A percentile compares a stretch with the other conserved stretches of the same genome.
phyloP scores from a whole-genome alignment of 2,888 invertebrate species.

The Synanthedon andrenaeformis region DNA sequence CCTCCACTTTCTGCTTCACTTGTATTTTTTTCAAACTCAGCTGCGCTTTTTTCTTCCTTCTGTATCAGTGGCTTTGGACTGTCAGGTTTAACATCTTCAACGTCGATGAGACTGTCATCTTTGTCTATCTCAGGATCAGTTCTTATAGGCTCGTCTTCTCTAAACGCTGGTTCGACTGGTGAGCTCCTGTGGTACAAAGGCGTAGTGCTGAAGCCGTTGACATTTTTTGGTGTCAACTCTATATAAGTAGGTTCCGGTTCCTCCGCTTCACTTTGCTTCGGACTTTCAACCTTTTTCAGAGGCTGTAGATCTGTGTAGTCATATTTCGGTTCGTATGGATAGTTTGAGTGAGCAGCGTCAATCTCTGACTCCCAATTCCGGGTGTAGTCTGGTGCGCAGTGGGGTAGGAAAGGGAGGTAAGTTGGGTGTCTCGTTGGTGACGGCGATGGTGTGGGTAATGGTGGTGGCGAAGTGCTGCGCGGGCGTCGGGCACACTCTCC shows the following conservation, averaged over 20 bases:
- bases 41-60: conserved; percentile 20
- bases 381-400: conserved; percentile 55
- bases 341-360: conserved; percentile 60
- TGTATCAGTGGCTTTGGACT: conserved; percentile 30
- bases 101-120: conserved; percentile 61
- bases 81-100: conserved; percentile 56
- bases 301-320: conserved; percentile 57
- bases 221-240: conserved; percentile 53
- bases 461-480: conserved; percentile 73
- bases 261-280: conserved; percentile 40
- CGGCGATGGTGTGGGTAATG: conserved; percentile 61
- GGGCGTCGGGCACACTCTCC: conserved; percentile 90
- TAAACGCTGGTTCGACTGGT: conserved; percentile 47
- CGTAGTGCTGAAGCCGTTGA: conserved; percentile 34
- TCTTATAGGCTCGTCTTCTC: conserved; percentile 52
- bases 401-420: conserved; percentile 55
- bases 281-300: conserved; percentile 54
- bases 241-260: conserved; percentile 58
- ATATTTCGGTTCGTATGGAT: conserved; percentile 49
- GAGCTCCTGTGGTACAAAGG: conserved; percentile 35
- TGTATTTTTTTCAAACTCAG: conserved; percentile 21
- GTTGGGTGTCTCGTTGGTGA: conserved; percentile 59
- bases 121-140: conserved; percentile 63
- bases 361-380: conserved; percentile 68
- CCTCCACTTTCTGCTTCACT: conserved; percentile 33